Percentiles rank a stretch among this genome's conserved stretches.
These are phyloP conservation scores for Acipenser ruthenus DNA, from an alignment of 2,797 vertebrate genomes.

Conservation along the genomic window DNA sequence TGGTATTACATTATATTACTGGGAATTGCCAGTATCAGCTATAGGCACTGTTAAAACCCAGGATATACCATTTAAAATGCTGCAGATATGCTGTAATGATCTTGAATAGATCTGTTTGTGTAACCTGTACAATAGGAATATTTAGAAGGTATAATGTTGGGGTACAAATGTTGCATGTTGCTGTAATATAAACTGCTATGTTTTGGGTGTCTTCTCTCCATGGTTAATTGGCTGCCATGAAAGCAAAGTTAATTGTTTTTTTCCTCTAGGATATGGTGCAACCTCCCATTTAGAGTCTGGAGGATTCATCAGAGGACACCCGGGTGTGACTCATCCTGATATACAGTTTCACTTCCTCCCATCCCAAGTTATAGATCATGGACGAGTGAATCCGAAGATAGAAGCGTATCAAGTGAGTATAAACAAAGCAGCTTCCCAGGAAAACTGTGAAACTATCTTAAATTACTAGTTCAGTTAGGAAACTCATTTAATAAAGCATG, in stretches of 20 bases:
- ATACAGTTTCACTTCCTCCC: constrained; percentile 97
- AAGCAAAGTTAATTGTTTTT: neutral
- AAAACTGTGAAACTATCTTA: too few species aligned
- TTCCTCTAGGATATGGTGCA: constrained; percentile 72
- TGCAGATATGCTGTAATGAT: neutral
- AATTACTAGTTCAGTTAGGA: too few species aligned
- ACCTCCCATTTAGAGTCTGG: constrained; percentile 91
- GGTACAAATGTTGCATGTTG: neutral
- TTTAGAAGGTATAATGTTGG: neutral
- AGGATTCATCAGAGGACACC: constrained; percentile 82
- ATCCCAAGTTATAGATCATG: constrained; percentile 91
- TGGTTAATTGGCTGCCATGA: constrained; percentile 4
- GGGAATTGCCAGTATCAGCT: too few species aligned
- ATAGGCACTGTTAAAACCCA: too few species aligned
- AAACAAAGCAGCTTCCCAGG: neutral
- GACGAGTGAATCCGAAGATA: constrained; percentile 63
- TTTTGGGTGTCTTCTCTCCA: neutral
- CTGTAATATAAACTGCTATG: too few species aligned
- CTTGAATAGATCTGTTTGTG: too few species aligned
- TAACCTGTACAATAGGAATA: neutral
- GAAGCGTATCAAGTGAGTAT: constrained; percentile 86
- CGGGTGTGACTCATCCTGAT: constrained; percentile 74
- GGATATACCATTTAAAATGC: too few species aligned
- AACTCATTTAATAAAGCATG: too few species aligned
- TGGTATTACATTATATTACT: neutral